Evolutionary conservation across 2,888 invertebrate species (phyloP), one percentile per base, ranked within the genome.

Genomic region (Oxytorus armatus): DNA sequence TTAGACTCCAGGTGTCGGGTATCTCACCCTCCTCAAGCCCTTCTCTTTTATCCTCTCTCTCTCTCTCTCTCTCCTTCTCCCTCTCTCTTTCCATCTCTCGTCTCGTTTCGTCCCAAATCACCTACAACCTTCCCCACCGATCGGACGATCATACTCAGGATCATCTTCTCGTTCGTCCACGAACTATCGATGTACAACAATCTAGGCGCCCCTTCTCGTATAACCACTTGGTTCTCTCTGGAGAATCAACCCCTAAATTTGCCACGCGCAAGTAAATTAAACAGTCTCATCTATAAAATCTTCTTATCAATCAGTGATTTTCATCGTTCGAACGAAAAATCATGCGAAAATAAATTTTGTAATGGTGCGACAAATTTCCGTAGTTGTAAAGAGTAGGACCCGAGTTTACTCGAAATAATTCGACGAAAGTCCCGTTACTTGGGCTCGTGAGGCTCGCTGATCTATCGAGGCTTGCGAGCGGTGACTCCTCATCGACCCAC

Each of bases 1-100:
- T 89, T 89, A 89, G 88, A 86, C 86, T 88, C 86, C 89, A 90
- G 89, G 89, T 90, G 89, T 86, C 84, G 88, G 85, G 83, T 89
- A 86, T 89, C 89, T 85, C 90, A 89, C 85, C 84, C 85, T 78
- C 53, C 63, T 57, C 25, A 25, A 8, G 44, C 33, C 36, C 47
- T 57, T 49, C 55, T 53, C 25, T 73, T 63, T 69, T 84, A 84
- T 79, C 79, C 82, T 36, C 33, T n/a, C 77, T 74, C 83, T n/a
- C 23, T 3, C 33, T 23, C 55, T 47, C 21, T n/a, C 74, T 21
- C 49, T 47, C 16, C 33, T 25, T n/a, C n/a, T n/a, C n/a, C n/a
- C n/a, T n/a, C n/a, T n/a, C n/a, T n/a, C n/a, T n/a, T n/a, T n/a
- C n/a, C n/a, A n/a, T n/a, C n/a, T 8, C 21, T 49, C 16, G 16